Evolutionary conservation across 92 coral and sea anemone genomes (phyloP), one percentile per base, ranked within the genome.

Genomic region (Umimayanthus chanpuru): DNA sequence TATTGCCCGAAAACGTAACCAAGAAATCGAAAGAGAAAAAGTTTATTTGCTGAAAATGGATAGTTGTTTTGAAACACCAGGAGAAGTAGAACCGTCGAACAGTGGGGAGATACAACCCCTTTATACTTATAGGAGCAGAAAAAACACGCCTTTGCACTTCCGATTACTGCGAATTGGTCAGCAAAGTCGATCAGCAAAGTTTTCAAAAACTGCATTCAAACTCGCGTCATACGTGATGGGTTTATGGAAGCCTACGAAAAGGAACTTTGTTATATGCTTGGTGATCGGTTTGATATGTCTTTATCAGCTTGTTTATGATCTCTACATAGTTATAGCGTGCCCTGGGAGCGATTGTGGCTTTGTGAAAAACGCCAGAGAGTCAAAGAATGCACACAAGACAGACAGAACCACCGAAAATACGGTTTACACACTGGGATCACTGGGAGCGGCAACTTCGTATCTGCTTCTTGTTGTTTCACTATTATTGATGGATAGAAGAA

Each of bases 331-430:
- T 23, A 44, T 94, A 39, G 89, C 93, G 15, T 94, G 97, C 50
- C 88, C 67, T 14, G 94, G 85, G 2, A 82, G 80, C 58, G 97
- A 92, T 68, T 94, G 97, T 56, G 89, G 94, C 21, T 94, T 90
- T 70, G 66, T 90, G 6, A 67, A 89, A 74, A 94, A 90, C 83
- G 53, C 80, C 44, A 82, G 90, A 28, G 92, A 90, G 76, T 86
- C 81, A 12, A 81, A 68, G 43, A 66, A 90, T 12, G n/a, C n/a
- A 2, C 84, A 67, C 44, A 94, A 82, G 56, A 61, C 81, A 25
- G 81, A 93, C 77, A 89, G 92, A n/a, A 53, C 88, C 50, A 80
- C 94, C 7, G 81, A 92, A 9, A 94, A 92, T 58, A 85, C 89
- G 3, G 89, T 90, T 25, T 89, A 92, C 43, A 90, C 94, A 0